Evolutionary conservation across 2,113 vertebrate genomes (phyloP).

Genomic region (Gallinago paraguaiae): DNA sequence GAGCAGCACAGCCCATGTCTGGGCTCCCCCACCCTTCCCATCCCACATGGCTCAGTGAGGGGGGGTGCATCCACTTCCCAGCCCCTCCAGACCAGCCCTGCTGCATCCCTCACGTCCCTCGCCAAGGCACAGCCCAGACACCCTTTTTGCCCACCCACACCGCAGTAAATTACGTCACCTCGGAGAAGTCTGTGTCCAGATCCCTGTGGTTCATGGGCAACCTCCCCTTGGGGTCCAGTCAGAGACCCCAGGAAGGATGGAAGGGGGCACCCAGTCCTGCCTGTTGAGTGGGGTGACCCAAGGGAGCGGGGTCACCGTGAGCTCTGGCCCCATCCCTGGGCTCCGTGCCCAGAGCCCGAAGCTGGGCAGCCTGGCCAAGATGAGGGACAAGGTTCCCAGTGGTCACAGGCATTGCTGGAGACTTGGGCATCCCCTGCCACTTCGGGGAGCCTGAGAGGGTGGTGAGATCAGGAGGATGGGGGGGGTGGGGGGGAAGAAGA

Average conservation of each 20-base stretch:
- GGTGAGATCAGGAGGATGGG: rapidly evolving
- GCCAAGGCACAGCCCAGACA: background rate
- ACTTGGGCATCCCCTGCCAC: background rate
- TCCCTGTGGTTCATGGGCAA: background rate
- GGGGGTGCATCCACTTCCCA: background rate
- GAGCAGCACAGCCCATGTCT: background rate
- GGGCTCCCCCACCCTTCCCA: background rate
- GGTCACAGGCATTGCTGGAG: background rate
- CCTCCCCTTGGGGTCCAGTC: background rate
- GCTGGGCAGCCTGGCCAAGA: background rate
- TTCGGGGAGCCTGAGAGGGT: background rate
- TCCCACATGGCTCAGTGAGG: background rate
- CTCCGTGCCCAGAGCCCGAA: rapidly evolving
- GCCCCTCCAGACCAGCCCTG: background rate
- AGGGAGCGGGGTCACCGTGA: rapidly evolving
- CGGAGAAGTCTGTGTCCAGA: background rate
- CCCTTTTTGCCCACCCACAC: background rate
- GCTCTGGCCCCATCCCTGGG: background rate
- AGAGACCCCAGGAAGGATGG: background rate
- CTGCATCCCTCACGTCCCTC: background rate
- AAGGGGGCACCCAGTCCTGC: background rate
- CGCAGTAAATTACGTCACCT: constrained; percentile 28
- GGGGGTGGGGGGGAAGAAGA: rapidly evolving
- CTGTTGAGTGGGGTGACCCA: background rate
- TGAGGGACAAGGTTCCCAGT: rapidly evolving